Conservation (phyloP, 2,797 vertebrate genomes). For the Limosa lapponica region DNA sequence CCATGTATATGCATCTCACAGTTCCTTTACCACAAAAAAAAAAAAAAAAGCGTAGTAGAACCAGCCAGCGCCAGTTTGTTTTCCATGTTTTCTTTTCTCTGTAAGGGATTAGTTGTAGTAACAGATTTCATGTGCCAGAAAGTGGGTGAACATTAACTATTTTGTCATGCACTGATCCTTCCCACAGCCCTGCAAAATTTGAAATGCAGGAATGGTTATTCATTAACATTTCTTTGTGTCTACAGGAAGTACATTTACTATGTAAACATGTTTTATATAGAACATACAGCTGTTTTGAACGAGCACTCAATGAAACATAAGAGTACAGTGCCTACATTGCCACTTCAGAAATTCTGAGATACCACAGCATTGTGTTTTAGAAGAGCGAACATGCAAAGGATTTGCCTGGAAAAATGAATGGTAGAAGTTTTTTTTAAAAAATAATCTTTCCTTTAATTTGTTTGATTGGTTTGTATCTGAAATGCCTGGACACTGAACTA, state of each 20-base stretch:
- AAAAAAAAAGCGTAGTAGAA: background rate
- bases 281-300: slow-evolving; percentile 65
- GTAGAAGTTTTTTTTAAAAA: background rate
- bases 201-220: slow-evolving; percentile 62
- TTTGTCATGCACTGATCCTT: slow-evolving; percentile 62
- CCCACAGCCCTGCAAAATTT: slow-evolving; percentile 54
- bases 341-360: slow-evolving; percentile 37
- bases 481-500: background rate
- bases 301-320: slow-evolving; percentile 27
- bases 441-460: background rate
- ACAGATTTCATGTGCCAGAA: slow-evolving; percentile 64
- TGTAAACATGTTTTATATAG: slow-evolving; percentile 66
- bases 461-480: background rate
- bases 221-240: slow-evolving; percentile 67
- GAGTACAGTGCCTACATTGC: slow-evolving; percentile 44
- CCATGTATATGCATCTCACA: slow-evolving; percentile 48
- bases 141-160: slow-evolving; percentile 63
- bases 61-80: slow-evolving; percentile 16
- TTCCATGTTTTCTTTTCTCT: slow-evolving; percentile 62
- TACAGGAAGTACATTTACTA: slow-evolving; percentile 64
- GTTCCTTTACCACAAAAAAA: background rate
- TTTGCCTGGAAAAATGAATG: background rate
- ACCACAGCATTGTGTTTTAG: slow-evolving; percentile 8
- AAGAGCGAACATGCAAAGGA: background rate
- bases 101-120: slow-evolving; percentile 55